A percentile compares a stretch with the other conserved stretches of the same genome.
Conservation (phyloP, 2,797 vertebrate genomes). For the Mormyrus hasselquistii region DNA sequence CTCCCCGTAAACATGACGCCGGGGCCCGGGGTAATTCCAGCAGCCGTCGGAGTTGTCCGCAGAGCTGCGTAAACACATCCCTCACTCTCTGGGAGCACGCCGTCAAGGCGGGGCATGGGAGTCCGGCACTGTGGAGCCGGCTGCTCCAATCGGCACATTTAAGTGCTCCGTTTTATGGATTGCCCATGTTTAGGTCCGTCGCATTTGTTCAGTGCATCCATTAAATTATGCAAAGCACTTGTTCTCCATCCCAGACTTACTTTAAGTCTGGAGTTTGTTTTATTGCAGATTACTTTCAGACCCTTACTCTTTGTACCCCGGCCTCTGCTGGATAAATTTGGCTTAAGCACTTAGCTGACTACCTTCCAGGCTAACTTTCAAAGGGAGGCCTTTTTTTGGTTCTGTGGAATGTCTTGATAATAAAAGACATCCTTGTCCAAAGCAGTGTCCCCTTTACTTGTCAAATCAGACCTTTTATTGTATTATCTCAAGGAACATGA, state of each 20-base stretch:
- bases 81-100: constrained; percentile 23
- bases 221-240: constrained; percentile 4
- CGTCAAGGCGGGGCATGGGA: constrained; percentile 29
- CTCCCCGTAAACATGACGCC: constrained; percentile 35
- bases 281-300: constrained; percentile 4
- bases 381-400: background rate
- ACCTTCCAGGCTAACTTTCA: constrained; percentile 9
- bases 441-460: background rate
- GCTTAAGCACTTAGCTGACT: background rate
- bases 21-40: constrained; percentile 38
- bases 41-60: constrained; percentile 33
- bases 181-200: background rate
- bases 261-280: constrained; percentile 1
- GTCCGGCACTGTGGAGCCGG: background rate
- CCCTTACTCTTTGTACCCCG: background rate
- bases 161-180: background rate
- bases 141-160: background rate
- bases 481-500: background rate
- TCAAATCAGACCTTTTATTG: constrained; percentile 1
- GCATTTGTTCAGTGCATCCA: background rate
- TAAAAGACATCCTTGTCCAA: background rate
- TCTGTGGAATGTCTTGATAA: background rate
- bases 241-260: background rate
- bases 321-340: background rate
- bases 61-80: constrained; percentile 35